Evolutionary conservation across 2,888 invertebrate genomes (phyloP).

Genomic region (Deilephila porcellus): DNA sequence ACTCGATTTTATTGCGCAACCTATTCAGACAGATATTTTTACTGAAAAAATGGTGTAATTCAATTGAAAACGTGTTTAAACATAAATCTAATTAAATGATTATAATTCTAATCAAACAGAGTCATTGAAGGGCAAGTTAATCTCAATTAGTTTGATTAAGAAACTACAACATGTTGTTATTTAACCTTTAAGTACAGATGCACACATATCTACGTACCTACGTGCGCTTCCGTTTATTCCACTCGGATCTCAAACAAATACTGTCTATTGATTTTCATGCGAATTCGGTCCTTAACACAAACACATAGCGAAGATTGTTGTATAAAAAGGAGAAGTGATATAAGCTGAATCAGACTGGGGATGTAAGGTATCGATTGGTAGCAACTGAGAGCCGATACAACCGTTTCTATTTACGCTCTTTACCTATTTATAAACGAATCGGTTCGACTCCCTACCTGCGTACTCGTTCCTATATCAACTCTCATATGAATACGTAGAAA

Average conservation of each 20-base stretch:
- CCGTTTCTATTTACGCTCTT: slow-evolving; percentile 81
- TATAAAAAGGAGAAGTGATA: slow-evolving; percentile 40
- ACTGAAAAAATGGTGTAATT: not conserved
- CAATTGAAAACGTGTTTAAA: slow-evolving; percentile 25
- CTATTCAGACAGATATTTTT: too few relatives aligned
- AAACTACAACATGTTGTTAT: slow-evolving; percentile 71
- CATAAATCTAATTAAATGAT: slow-evolving; percentile 6
- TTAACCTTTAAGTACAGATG: slow-evolving; percentile 78
- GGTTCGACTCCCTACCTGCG: slow-evolving; percentile 77
- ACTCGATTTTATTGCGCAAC: not conserved
- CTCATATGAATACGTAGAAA: slow-evolving; percentile 44
- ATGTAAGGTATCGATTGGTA: slow-evolving; percentile 77
- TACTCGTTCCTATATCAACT: slow-evolving; percentile 53
- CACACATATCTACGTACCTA: slow-evolving; percentile 55
- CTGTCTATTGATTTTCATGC: slow-evolving; percentile 37
- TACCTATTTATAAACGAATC: slow-evolving; percentile 82
- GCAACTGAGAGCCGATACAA: slow-evolving; percentile 78
- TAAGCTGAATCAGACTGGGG: slow-evolving; percentile 51
- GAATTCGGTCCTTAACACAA: slow-evolving; percentile 42
- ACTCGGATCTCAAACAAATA: slow-evolving; percentile 54
- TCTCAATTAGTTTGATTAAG: slow-evolving; percentile 79
- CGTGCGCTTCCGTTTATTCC: slow-evolving; percentile 61
- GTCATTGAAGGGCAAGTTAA: slow-evolving; percentile 36
- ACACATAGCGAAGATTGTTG: slow-evolving; percentile 45
- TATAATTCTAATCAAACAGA: slow-evolving; percentile 30